These are phyloP conservation scores for Perccottus glenii DNA, from an alignment of 2,113 vertebrate species.

Conservation along the genomic window DNA sequence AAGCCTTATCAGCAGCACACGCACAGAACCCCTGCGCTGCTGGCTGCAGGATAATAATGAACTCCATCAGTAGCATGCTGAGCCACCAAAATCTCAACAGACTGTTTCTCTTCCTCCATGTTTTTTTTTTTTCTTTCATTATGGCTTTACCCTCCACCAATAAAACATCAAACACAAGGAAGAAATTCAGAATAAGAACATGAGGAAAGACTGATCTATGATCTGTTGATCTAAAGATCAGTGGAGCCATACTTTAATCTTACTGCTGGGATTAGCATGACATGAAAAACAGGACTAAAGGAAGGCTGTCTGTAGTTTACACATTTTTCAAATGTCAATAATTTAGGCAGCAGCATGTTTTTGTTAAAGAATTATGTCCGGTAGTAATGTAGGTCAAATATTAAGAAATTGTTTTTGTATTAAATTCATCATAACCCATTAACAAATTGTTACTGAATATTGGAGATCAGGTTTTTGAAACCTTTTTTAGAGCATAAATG, in stretches of 20 bases:
- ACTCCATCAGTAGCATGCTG: conserved; percentile 12
- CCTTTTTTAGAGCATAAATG: too few species aligned
- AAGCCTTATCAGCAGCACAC: neutral
- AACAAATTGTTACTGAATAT: too few species aligned
- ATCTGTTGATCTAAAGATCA: neutral
- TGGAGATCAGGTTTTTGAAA: too few species aligned
- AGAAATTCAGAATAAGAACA: neutral
- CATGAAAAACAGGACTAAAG: neutral
- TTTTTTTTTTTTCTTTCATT: neutral
- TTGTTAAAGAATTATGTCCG: too few species aligned
- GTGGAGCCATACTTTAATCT: neutral
- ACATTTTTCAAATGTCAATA: neutral
- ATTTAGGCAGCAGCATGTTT: neutral
- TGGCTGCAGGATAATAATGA: conserved; percentile 7
- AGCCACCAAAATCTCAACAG: conserved; percentile 6
- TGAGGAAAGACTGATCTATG: neutral
- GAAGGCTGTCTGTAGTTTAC: neutral
- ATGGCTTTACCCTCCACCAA: neutral
- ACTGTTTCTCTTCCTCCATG: conserved; percentile 1
- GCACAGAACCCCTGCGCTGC: neutral
- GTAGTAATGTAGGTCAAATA: too few species aligned
- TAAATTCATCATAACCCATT: too few species aligned
- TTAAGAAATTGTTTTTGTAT: too few species aligned
- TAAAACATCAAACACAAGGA: conserved; percentile 2
- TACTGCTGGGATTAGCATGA: too few species aligned